Evolutionary conservation across 2,797 vertebrate species (phyloP).

Genomic region (Kryptolebias ocellatus): DNA sequence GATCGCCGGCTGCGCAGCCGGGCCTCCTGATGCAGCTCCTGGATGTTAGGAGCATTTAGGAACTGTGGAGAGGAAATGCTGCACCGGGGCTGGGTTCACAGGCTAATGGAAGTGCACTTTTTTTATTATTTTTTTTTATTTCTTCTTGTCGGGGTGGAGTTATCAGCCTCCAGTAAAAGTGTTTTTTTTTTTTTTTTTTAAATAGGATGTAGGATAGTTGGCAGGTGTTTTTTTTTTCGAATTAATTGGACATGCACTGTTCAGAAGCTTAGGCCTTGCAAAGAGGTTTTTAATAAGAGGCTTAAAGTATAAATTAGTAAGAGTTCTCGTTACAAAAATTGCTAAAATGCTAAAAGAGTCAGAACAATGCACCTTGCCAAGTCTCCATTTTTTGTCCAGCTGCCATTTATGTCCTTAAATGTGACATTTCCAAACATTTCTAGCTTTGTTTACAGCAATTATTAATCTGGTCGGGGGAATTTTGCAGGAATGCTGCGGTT

Average conservation of each 20-base stretch:
- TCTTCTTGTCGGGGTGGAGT: slow-evolving; percentile 10
- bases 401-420: slow-evolving; percentile 9
- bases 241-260: slow-evolving; percentile 10
- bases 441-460: slow-evolving; percentile 37
- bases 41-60: slow-evolving; percentile 14
- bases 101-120: slow-evolving; percentile 27
- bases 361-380: background rate
- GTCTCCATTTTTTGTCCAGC: background rate
- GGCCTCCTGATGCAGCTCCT: slow-evolving; percentile 54
- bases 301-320: background rate
- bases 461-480: slow-evolving; percentile 38
- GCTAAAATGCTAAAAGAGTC: slow-evolving; percentile 1
- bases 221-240: slow-evolving; percentile 3
- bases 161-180: slow-evolving; percentile 17
- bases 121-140: background rate
- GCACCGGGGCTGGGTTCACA: slow-evolving; percentile 40
- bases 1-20: slow-evolving; percentile 26
- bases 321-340: background rate
- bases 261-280: slow-evolving; percentile 3
- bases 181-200: slow-evolving; percentile 23
- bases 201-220: slow-evolving; percentile 18
- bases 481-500: slow-evolving; percentile 52
- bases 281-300: slow-evolving; percentile 13
- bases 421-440: slow-evolving; percentile 35
- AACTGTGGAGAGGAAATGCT: slow-evolving; percentile 34